Conservation (phyloP, 2,888 invertebrate species). For the Orchesella flavescens region DNA sequence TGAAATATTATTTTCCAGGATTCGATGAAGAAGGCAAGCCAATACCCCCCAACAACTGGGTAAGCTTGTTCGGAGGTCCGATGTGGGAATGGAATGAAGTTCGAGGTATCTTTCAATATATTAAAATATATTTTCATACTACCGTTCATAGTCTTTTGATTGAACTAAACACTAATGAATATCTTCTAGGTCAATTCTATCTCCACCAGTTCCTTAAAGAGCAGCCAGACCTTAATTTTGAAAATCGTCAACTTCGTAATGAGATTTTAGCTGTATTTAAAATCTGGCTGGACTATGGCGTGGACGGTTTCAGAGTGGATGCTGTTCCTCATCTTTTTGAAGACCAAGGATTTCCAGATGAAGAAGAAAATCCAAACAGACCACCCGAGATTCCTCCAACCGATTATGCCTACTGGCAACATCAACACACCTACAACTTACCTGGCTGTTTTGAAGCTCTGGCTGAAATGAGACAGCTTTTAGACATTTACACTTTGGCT, state of each 20-base stretch:
- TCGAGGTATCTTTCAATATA: too few species aligned
- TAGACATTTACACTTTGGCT: slow-evolving; percentile 78
- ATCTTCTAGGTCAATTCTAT: slow-evolving; percentile 84
- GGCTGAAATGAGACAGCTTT: slow-evolving; percentile 79
- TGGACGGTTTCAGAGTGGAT: slow-evolving; percentile 86
- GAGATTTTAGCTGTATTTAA: slow-evolving; percentile 81
- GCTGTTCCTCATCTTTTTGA: slow-evolving; percentile 77
- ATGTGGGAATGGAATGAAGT: too few species aligned
- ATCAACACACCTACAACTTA: slow-evolving; percentile 81
- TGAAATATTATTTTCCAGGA: too few species aligned
- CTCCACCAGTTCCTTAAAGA: slow-evolving; percentile 83
- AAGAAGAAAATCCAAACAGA: slow-evolving; percentile 73
- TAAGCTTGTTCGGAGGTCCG: too few species aligned
- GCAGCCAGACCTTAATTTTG: slow-evolving; percentile 88
- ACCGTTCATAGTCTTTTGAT: too few species aligned
- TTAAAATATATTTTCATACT: too few species aligned
- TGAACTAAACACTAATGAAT: too few species aligned
- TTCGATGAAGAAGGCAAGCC: slow-evolving; percentile 59
- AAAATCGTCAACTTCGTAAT: slow-evolving; percentile 80
- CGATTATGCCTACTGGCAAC: slow-evolving; percentile 81
- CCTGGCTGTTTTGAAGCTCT: slow-evolving; percentile 79
- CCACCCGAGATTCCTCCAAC: slow-evolving; percentile 71
- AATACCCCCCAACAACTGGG: slow-evolving; percentile 73
- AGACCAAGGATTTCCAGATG: slow-evolving; percentile 74
- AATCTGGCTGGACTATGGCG: slow-evolving; percentile 83